These are phyloP conservation scores for Macrobrachium rosenbergii DNA, from an alignment of 1,140 invertebrate genomes.

Conservation along the genomic window DNA sequence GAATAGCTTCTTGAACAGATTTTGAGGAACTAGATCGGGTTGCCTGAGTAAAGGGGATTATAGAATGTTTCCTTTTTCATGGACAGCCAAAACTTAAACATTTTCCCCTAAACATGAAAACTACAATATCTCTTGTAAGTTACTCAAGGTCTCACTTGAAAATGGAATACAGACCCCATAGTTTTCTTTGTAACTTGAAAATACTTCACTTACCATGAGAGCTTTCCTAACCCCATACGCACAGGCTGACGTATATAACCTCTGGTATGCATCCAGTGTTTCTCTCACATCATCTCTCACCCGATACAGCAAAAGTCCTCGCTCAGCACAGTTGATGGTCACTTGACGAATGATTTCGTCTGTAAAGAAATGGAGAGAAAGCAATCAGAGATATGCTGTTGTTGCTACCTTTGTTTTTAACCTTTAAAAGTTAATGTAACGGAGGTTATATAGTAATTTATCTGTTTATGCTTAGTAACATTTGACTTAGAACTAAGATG, in stretches of 20 bases:
- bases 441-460: no score
- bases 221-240: slow-evolving; percentile 98
- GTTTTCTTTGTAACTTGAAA: not conserved
- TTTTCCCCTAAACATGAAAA: no score
- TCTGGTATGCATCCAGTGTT: slow-evolving; percentile 95
- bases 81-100: no score
- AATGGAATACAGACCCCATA: not conserved
- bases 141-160: no score
- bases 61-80: no score
- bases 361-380: slow-evolving; percentile 69
- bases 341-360: slow-evolving; percentile 95
- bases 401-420: not conserved
- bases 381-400: not conserved
- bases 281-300: slow-evolving; percentile 96
- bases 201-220: slow-evolving; percentile 36
- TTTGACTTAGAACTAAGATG: no score
- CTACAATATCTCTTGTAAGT: no score
- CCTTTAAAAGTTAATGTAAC: no score
- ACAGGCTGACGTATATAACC: slow-evolving; percentile 96
- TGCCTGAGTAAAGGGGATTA: no score
- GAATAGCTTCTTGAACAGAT: no score
- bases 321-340: slow-evolving; percentile 96
- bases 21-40: no score
- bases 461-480: no score
- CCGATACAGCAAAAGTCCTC: slow-evolving; percentile 91